These are phyloP conservation scores for Coilia nasus DNA, from an alignment of 2,797 vertebrate genomes.

Conservation along the genomic window DNA sequence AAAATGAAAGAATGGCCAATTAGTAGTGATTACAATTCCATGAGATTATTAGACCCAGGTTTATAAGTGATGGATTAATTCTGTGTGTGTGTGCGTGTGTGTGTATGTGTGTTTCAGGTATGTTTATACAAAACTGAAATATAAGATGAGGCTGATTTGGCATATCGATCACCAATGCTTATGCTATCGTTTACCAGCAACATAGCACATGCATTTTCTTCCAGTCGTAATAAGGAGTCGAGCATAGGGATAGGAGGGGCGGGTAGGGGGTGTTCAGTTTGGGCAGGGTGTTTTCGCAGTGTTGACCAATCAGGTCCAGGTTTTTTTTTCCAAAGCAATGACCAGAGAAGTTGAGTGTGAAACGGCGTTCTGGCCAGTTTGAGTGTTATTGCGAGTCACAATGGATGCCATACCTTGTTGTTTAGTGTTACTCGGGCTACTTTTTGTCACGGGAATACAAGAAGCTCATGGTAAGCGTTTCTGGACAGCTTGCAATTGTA, in stretches of 20 bases:
- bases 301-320: conserved; percentile 47
- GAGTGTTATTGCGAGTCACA: conserved; percentile 25
- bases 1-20: background rate
- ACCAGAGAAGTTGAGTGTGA: conserved; percentile 52
- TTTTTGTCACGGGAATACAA: conserved; percentile 23
- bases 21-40: background rate
- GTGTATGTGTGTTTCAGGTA: background rate
- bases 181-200: background rate
- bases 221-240: conserved; percentile 13
- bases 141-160: background rate
- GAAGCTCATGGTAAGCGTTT: conserved; percentile 36
- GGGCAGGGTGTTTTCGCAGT: conserved; percentile 39
- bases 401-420: conserved; percentile 40
- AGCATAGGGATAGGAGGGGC: conserved; percentile 2
- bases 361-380: conserved; percentile 46
- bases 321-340: conserved; percentile 42
- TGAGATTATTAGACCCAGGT: background rate
- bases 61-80: background rate
- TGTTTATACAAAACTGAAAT: background rate
- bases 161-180: background rate
- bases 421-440: conserved; percentile 33
- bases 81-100: conserved; percentile 1
- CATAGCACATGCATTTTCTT: background rate
- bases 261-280: conserved; percentile 26
- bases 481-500: conserved; percentile 26